phyloP scores from a whole-genome alignment of 37 sponge, comb jelly and placozoan species.

The Tethya wilhelma region DNA sequence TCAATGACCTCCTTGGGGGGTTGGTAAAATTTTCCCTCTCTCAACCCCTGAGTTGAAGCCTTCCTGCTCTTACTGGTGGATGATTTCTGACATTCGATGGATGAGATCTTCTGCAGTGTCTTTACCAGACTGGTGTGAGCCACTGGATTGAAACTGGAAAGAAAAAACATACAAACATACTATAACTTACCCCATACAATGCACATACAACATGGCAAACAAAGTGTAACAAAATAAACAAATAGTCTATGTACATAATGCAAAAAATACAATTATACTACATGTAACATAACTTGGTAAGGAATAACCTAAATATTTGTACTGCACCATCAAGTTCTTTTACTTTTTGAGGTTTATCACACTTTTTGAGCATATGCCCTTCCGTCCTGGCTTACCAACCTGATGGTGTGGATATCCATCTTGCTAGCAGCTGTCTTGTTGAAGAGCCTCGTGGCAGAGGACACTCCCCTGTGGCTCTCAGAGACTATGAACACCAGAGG shows the following conservation, averaged over 20 bases:
- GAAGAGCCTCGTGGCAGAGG: slow-evolving; percentile 36
- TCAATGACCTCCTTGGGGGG: slow-evolving; percentile 68
- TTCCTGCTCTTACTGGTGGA: neutral
- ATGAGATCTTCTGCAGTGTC: slow-evolving; percentile 54
- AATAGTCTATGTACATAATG: too few species aligned
- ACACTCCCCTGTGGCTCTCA: slow-evolving; percentile 35
- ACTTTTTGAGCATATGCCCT: neutral
- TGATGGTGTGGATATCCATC: slow-evolving; percentile 53
- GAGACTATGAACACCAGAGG: slow-evolving; percentile 76
- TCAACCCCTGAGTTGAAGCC: neutral
- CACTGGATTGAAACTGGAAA: slow-evolving; percentile 68
- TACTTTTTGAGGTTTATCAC: neutral
- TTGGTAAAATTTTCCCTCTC: slow-evolving; percentile 11
- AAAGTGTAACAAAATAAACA: too few species aligned
- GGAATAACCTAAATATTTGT: neutral
- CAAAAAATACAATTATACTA: too few species aligned
- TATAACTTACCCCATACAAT: neutral
- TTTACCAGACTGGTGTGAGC: slow-evolving; percentile 81
- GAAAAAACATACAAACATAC: too few species aligned
- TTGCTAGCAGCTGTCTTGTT: slow-evolving; percentile 6
- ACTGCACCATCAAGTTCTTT: too few species aligned
- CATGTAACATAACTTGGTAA: too few species aligned
- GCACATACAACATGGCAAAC: neutral
- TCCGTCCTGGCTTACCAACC: slow-evolving; percentile 17
- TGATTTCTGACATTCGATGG: slow-evolving; percentile 31